phyloP scores from a whole-genome alignment of 2,797 vertebrate genomes.

The Steatocranus sp. region DNA sequence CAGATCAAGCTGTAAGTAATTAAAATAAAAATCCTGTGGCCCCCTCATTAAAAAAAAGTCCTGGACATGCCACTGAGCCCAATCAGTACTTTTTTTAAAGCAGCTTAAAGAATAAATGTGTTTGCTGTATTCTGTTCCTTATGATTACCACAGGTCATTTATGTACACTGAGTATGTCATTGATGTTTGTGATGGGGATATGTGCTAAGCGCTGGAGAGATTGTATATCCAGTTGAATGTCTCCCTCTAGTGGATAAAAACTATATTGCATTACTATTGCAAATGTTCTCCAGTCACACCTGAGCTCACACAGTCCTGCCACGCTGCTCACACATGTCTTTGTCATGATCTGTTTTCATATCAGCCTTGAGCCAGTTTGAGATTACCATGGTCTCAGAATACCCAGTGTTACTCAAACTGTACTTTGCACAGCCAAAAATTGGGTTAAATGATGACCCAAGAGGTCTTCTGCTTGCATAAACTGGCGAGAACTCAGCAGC shows the following conservation, averaged over 20 bases:
- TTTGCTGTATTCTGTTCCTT: not conserved
- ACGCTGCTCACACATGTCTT: not conserved
- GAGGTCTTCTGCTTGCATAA: not conserved
- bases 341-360: not conserved
- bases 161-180: not conserved
- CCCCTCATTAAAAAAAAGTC: no score
- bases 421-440: not conserved
- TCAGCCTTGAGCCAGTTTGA: not conserved
- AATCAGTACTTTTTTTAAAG: not conserved
- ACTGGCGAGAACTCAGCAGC: not conserved
- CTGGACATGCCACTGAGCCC: not conserved
- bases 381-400: not conserved
- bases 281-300: not conserved
- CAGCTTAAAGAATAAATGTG: not conserved
- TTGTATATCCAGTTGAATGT: not conserved
- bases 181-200: not conserved
- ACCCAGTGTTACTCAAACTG: not conserved
- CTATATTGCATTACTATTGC: not conserved
- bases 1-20: not conserved
- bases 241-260: constrained; percentile 35
- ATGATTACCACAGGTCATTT: not conserved
- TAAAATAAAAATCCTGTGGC: not conserved
- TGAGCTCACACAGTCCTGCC: not conserved
- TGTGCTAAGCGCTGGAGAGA: not conserved
- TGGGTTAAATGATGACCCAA: not conserved